phyloP scores from a whole-genome alignment of 2,113 vertebrate species.

The Capreolus pygargus region DNA sequence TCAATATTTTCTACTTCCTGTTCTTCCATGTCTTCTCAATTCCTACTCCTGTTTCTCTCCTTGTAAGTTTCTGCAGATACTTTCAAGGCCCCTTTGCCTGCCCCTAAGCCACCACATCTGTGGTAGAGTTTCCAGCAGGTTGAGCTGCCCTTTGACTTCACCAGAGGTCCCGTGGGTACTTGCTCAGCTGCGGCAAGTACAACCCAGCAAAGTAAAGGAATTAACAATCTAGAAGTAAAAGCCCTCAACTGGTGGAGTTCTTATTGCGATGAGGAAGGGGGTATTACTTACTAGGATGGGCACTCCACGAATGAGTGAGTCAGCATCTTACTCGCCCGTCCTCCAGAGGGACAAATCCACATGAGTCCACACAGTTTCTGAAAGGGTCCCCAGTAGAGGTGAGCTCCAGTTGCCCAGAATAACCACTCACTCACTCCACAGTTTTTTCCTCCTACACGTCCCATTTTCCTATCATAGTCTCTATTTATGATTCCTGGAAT shows the following conservation, averaged over 20 bases:
- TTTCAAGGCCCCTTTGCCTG: neutral
- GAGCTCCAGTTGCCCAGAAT: neutral
- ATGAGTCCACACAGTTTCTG: neutral
- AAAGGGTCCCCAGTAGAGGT: neutral
- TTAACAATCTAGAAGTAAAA: neutral
- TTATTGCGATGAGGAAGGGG: neutral
- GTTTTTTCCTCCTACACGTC: neutral
- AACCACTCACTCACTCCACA: neutral
- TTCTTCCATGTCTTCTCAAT: neutral
- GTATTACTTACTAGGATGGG: neutral
- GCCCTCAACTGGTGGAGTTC: neutral
- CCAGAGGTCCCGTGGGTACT: neutral
- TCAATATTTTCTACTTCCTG: neutral
- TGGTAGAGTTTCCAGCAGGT: neutral
- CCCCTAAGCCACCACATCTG: neutral
- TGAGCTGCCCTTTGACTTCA: neutral
- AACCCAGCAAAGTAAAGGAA: neutral
- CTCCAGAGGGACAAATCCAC: neutral
- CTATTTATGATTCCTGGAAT: neutral
- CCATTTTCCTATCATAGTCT: neutral
- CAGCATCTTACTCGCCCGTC: neutral
- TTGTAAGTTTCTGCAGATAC: neutral
- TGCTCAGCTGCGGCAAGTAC: neutral
- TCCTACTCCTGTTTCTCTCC: neutral
- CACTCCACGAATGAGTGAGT: neutral